Evolutionary conservation across 2,797 vertebrate species (phyloP).

Genomic region (Molossus alvarezi): DNA sequence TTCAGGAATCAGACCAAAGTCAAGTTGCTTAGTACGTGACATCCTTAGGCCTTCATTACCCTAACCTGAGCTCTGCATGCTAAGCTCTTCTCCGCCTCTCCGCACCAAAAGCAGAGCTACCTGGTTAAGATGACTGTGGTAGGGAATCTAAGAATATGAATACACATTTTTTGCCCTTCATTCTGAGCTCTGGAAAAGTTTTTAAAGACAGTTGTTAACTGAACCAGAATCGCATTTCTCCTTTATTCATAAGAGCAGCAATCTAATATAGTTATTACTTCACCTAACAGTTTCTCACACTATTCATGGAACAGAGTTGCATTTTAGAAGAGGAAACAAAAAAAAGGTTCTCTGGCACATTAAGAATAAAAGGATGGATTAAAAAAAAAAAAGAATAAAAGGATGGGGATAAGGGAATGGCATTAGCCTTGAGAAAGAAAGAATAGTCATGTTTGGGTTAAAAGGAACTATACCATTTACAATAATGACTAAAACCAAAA

Average conservation of each 20-base stretch:
- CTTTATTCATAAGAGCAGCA: background rate
- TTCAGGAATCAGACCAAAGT: constrained; percentile 53
- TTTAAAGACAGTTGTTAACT: background rate
- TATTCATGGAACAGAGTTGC: background rate
- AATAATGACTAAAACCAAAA: constrained; percentile 10
- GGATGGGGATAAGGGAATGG: background rate
- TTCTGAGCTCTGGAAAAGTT: constrained; percentile 15
- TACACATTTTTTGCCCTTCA: background rate
- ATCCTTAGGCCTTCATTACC: background rate
- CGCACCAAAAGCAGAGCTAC: background rate
- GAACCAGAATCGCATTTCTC: background rate
- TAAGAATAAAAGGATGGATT: constrained; percentile 4
- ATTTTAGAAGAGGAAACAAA: constrained; percentile 30
- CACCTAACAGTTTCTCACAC: background rate
- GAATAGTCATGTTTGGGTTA: background rate
- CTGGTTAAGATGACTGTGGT: background rate
- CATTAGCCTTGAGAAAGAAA: background rate
- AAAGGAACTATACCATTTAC: background rate
- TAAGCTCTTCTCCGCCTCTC: background rate
- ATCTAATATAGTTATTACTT: background rate
- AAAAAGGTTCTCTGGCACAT: background rate
- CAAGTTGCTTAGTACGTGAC: background rate
- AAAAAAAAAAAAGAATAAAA: background rate
- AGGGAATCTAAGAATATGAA: background rate
- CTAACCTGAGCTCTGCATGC: background rate